Base-by-base conservation (phyloP, 2,888 invertebrate genomes). In the Litoditis marina region DNA sequence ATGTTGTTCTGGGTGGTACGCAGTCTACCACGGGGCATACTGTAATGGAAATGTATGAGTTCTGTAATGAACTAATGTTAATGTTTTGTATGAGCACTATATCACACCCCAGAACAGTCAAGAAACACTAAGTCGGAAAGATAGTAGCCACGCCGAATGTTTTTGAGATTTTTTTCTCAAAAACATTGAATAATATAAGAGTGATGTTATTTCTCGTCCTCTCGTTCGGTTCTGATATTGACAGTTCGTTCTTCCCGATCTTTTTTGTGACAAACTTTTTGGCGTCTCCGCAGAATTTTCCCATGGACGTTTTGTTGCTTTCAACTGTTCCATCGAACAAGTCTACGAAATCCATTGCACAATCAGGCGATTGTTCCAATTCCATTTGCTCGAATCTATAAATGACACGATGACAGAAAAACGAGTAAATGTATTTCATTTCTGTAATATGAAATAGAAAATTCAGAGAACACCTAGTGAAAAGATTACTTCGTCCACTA, bases 261-360 rank as follows among this genome's bases (percentile, higher is more conserved):
- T 31, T 31, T n/a, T 19, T 6, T 32, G n/a, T 13, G 25, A 36
- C 49, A 4, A 22, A 51, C 52, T 59, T 32, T 55, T 49, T 52
- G 28, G 16, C 60, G 22, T 55, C 54, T 8, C 81, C 81, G 51
- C 81, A 80, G 22, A 68, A 71, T 36, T 63, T 67, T 8, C 75
- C 79, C 16, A 77, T 49, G 7, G 49, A 47, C 19, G 66, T 65
- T 8, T 63, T 63, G 6, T 55, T 62, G 5, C 49, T 53, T 0
- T 61, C 46, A 19, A 67, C 68, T 0, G 62, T 25, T 1, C 78
- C 77, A 58, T 79, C 72, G 50, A 61, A 76, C 13, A 81, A 30
- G 32, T 80, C 79, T 11, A 82, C 60, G 36, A 52, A 76, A 56
- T 82, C 81, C 30, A 74, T 71, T 34, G 60, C 49, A 55, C 81